Base-by-base conservation (phyloP, 2,888 invertebrate genomes). In the Mylabris sibirica region DNA sequence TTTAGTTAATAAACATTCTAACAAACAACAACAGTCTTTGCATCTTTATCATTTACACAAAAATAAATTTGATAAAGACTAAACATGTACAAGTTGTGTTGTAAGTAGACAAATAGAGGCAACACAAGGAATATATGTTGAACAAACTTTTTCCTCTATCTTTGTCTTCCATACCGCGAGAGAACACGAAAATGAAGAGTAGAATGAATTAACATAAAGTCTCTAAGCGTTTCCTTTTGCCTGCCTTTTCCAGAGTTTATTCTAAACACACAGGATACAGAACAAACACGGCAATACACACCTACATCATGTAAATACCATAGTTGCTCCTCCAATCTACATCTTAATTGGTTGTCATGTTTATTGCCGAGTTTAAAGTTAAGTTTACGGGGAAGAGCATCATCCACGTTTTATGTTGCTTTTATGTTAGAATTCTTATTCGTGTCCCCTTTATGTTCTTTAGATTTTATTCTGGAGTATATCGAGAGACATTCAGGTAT, bases 301-400 rank as follows among this genome's bases (percentile, higher is more conserved):
- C 82, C 82, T 82, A 84, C 83, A 83, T 81, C 82, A 82, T 83
- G 83, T 82, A 83, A 84, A 84, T 84, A 82, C 81, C 76, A 79
- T 77, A 80, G 80, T 80, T 81, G 79, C 20, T 49, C 9, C 81
- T 81, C 82, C 83, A 84, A 84, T 85, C 84, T 85, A 83, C 84
- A 84, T 84, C 84, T 84, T 85, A 85, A 85, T 85, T 85, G 84
- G 82, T 83, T 84, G 84, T 84, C 84, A 84, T 84, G 84, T 84
- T 84, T 84, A 84, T 83, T 84, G 81, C 81, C 66, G 78, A 80
- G 80, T 82, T 83, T 81, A 79, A 80, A 79, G 76, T 80, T 78
- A 71, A 73, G 73, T 78, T 76, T 74, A 76, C 72, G 67, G 75
- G 73, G 71, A 62, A 74, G 73, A 11, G 14, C 38, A 38, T 38